These are phyloP conservation scores for Macroteleia sp. DNA, from an alignment of 2,888 invertebrate species.

Conservation along the genomic window DNA sequence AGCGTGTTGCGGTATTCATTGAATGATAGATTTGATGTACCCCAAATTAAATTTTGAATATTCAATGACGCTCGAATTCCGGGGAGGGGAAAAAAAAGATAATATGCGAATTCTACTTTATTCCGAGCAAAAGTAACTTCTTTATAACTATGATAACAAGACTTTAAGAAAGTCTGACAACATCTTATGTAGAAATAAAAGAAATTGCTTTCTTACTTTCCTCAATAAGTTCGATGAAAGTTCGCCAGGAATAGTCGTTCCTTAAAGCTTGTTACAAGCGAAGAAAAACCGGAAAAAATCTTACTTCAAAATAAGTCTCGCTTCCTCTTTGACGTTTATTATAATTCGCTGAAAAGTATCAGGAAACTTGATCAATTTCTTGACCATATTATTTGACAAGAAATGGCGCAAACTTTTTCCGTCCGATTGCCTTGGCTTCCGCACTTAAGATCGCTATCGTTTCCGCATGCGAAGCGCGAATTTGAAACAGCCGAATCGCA, in stretches of 20 bases:
- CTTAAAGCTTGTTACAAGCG: slow-evolving; percentile 57
- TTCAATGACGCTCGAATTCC: slow-evolving; percentile 40
- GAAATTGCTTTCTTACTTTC: slow-evolving; percentile 56
- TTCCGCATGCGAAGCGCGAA: slow-evolving; percentile 44
- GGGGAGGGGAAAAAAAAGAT: slow-evolving; percentile 35
- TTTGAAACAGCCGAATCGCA: slow-evolving; percentile 33
- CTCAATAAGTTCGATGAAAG: slow-evolving; percentile 61
- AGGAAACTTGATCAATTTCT: slow-evolving; percentile 55
- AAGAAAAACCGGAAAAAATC: slow-evolving; percentile 53
- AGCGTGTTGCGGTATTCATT: slow-evolving; percentile 39
- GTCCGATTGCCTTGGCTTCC: slow-evolving; percentile 34
- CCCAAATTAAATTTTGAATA: slow-evolving; percentile 54
- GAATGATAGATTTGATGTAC: slow-evolving; percentile 55
- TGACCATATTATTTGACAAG: slow-evolving; percentile 51
- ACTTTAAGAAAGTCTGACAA: slow-evolving; percentile 59
- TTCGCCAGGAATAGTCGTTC: slow-evolving; percentile 48
- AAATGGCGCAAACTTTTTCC: slow-evolving; percentile 48
- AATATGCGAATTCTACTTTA: slow-evolving; percentile 51
- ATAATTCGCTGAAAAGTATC: slow-evolving; percentile 58
- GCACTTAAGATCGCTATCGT: slow-evolving; percentile 31
- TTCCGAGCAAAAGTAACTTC: slow-evolving; percentile 54
- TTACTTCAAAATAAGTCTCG: slow-evolving; percentile 56
- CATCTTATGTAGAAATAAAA: slow-evolving; percentile 60
- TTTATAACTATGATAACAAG: slow-evolving; percentile 61
- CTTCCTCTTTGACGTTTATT: slow-evolving; percentile 57